Conservation (phyloP, 1,140 invertebrate species). For the Lasioglossum baleicum region DNA sequence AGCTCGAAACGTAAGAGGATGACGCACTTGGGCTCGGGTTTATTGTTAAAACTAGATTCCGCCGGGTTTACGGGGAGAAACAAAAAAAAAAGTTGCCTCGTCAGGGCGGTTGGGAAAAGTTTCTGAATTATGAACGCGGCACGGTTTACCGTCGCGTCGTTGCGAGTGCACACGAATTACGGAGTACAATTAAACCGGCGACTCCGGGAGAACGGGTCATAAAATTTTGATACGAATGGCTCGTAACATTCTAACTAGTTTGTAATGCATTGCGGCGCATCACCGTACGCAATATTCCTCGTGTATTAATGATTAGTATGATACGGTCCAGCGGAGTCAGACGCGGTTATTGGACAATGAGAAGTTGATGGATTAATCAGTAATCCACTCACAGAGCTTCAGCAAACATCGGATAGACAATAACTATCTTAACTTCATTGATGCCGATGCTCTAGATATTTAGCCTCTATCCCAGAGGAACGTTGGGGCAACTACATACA, state of each 20-base stretch:
- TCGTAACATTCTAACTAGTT: conserved; percentile 1
- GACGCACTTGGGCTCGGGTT: conserved; percentile 24
- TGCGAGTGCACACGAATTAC: conserved; percentile 1
- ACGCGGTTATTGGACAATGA: background rate
- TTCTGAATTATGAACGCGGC: conserved; percentile 10
- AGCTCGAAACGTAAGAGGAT: conserved; percentile 18
- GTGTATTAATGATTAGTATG: background rate
- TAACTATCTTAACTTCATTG: no score
- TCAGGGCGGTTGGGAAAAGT: conserved; percentile 2
- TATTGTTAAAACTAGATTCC: conserved; percentile 50
- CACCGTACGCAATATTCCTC: background rate
- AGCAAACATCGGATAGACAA: no score
- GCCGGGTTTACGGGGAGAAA: background rate
- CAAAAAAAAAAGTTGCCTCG: conserved; percentile 1
- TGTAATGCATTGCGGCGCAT: background rate
- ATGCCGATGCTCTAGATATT: no score
- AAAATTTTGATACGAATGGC: conserved; percentile 9
- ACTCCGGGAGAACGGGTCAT: background rate
- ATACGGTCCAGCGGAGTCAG: background rate
- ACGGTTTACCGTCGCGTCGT: background rate
- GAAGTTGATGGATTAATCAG: background rate
- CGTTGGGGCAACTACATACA: no score
- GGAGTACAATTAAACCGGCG: conserved; percentile 16
- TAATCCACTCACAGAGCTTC: background rate
- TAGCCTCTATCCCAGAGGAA: no score